phyloP scores from a whole-genome alignment of 2,113 vertebrate species.

The Notechis scutatus region DNA sequence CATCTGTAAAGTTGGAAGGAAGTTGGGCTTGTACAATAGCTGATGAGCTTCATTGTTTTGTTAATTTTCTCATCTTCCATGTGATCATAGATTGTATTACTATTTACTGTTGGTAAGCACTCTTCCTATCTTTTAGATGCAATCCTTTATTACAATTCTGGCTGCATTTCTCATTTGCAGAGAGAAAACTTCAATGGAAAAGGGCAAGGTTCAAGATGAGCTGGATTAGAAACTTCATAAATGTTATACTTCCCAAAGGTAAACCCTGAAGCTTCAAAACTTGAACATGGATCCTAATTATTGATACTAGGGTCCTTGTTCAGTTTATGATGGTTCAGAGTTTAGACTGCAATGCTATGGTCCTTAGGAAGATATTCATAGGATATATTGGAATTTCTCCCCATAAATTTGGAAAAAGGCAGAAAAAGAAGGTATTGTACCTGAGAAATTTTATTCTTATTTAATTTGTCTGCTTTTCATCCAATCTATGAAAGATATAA shows the following conservation, averaged over 20 bases:
- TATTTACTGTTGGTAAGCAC: conserved; percentile 24
- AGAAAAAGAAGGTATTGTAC: background rate
- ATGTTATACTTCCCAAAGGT: conserved; percentile 10
- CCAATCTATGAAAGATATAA: background rate
- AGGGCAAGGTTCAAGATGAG: background rate
- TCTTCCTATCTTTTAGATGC: conserved; percentile 33
- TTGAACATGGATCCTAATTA: background rate
- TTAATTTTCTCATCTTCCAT: background rate
- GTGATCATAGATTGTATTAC: conserved; percentile 18
- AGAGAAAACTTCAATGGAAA: background rate
- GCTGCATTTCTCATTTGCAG: background rate
- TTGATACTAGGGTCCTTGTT: background rate
- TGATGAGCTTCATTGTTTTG: background rate
- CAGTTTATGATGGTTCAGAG: background rate
- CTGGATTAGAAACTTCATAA: conserved; percentile 24
- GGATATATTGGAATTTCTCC: background rate
- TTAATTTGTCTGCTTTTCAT: background rate
- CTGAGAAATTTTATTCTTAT: background rate
- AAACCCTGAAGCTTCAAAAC: background rate
- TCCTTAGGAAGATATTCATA: background rate
- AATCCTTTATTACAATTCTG: conserved; percentile 8
- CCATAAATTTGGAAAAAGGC: background rate
- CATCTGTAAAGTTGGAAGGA: background rate
- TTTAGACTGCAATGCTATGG: background rate
- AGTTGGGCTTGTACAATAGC: background rate